Evolutionary conservation across 2,888 invertebrate species (phyloP).

Genomic region (Mimachlamys varia): DNA sequence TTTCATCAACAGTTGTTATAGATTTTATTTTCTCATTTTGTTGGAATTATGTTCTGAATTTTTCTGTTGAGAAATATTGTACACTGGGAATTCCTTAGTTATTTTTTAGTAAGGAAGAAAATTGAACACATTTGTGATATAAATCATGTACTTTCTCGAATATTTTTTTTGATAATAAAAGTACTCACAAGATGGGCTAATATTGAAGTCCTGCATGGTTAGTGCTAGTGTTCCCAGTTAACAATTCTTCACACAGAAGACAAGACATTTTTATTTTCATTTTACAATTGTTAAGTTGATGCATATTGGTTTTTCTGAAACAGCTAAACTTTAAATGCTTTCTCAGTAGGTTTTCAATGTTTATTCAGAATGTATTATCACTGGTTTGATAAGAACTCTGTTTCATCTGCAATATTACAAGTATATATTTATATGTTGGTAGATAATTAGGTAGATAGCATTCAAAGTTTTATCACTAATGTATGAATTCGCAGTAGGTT

Average conservation of each 20-base stretch:
- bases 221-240: background rate
- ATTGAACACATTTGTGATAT: background rate
- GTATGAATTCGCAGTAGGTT: background rate
- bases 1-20: background rate
- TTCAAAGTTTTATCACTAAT: background rate
- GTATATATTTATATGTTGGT: constrained; percentile 14
- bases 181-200: background rate
- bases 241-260: background rate
- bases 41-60: constrained; percentile 29
- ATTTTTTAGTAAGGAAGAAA: background rate
- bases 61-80: background rate
- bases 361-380: constrained; percentile 1
- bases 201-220: background rate
- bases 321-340: background rate
- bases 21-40: constrained; percentile 25
- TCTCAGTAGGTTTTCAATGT: constrained; percentile 21
- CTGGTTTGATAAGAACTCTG: background rate
- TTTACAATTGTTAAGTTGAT: constrained; percentile 34
- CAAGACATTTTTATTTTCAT: background rate
- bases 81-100: background rate
- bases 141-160: background rate
- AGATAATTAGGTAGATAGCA: background rate
- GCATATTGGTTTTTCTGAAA: background rate
- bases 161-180: background rate
- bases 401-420: constrained; percentile 32